Evolutionary conservation across 53 echinoderm and acorn worm genomes (phyloP).

Genomic region (Holothuria leucospilota): DNA sequence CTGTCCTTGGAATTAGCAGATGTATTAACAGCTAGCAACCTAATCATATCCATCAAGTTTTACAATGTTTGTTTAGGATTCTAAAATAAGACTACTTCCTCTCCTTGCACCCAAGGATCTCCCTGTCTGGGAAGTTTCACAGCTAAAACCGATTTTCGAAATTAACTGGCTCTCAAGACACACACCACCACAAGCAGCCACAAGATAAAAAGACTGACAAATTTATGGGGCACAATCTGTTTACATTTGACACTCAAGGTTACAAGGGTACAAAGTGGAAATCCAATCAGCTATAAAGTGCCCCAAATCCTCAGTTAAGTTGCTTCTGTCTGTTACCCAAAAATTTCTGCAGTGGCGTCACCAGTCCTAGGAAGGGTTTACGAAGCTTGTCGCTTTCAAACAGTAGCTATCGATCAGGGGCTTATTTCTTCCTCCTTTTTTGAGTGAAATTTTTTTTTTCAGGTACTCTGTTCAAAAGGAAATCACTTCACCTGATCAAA

Average conservation of each 20-base stretch:
- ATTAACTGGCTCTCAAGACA: conserved; percentile 30
- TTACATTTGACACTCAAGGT: conserved; percentile 39
- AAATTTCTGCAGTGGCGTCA: too few species aligned
- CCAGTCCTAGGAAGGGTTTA: too few species aligned
- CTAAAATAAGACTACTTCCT: conserved; percentile 32
- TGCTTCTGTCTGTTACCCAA: too few species aligned
- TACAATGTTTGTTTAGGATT: conserved; percentile 37
- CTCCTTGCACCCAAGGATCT: neutral
- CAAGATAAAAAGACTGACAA: conserved; percentile 36
- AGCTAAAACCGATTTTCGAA: conserved; percentile 9
- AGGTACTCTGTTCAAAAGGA: too few species aligned
- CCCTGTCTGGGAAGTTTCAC: conserved; percentile 23
- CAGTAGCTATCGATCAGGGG: too few species aligned
- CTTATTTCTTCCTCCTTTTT: too few species aligned
- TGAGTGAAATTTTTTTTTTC: too few species aligned
- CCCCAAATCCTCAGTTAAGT: too few species aligned
- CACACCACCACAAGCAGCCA: conserved; percentile 9
- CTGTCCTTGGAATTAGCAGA: conserved; percentile 40
- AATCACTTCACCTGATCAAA: too few species aligned
- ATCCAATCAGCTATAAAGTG: too few species aligned
- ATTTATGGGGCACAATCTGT: conserved; percentile 21
- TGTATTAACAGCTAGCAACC: conserved; percentile 15
- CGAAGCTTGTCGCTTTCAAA: too few species aligned
- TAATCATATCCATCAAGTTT: conserved; percentile 41
- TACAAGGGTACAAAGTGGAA: neutral